Base-by-base conservation (phyloP, 2,888 invertebrate genomes). In the Aleiodes alternator region DNA sequence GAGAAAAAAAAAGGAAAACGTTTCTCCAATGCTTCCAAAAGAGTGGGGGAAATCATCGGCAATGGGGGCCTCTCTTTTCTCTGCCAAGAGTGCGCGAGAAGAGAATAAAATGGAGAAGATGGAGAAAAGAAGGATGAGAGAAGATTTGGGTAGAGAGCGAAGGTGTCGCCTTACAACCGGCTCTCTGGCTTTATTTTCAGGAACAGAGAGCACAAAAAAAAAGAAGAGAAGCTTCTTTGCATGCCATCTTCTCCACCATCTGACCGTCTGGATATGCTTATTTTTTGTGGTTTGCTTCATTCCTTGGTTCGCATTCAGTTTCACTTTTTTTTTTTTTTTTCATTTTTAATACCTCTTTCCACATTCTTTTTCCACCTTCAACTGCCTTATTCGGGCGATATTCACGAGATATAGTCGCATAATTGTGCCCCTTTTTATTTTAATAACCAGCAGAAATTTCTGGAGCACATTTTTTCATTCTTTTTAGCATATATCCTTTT, bases 91-190 rank as follows among this genome's bases (percentile, higher is more conserved):
- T 57, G 59, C 23, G 23, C 23, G 23, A 23, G 23, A 23, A 64
- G 9, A 77, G 74, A 78, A 70, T 38, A 76, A 78, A 80, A 76
- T 77, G 76, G 79, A 76, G 69, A 77, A 79, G 79, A 77, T 79
- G 76, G 81, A 80, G 79, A 76, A 69, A 77, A 79, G 79, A 77
- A 79, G 76, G 81, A 80, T 73, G 80, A 75, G 80, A 82, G 84
- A 84, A 23, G 23, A 23, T 23, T 85, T 83, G 83, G 84, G 84
- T 85, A 84, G 23, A 84, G 84, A 84, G 81, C 83, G 86, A 88
- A 88, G 88, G 89, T 89, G 89, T 89, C 89, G 88, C 86, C 88
- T 89, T 89, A 89, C 89, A 89, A 89, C 89, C 88, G 88, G 88
- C 89, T 89, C 85, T 9, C n/a, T 38, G 38, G 86, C 57, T 56